A percentile compares a stretch with the other conserved stretches of the same genome.
Evolutionary conservation across 2,888 invertebrate species (phyloP).

Genomic region (Harpagoxenus sublaevis): DNA sequence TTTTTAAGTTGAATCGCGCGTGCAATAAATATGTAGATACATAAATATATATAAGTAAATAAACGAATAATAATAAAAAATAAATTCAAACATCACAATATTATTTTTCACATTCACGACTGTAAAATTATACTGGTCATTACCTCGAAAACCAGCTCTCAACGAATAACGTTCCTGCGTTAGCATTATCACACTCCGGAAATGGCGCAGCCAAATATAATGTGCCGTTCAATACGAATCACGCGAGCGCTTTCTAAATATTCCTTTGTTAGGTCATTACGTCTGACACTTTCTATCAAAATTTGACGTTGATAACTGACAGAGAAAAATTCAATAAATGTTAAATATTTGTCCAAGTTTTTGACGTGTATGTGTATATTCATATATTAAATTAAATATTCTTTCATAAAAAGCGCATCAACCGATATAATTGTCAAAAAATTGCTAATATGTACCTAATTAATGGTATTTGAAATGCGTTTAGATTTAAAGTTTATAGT

Average conservation of each 20-base stretch:
- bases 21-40: background rate
- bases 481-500: background rate
- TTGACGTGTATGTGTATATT: background rate
- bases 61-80: background rate
- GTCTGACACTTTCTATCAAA: background rate
- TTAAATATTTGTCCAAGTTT: background rate
- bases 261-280: constrained; percentile 1
- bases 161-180: background rate
- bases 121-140: background rate
- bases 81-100: background rate
- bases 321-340: constrained; percentile 11
- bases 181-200: background rate
- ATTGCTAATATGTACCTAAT: background rate
- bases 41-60: background rate
- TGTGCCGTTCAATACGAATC: background rate
- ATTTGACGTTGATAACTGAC: background rate
- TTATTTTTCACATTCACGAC: background rate
- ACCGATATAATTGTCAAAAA: background rate
- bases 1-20: background rate
- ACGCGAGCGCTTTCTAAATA: background rate
- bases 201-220: constrained; percentile 26
- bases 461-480: background rate
- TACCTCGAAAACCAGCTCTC: background rate
- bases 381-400: background rate
- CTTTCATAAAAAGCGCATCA: background rate